These are phyloP conservation scores for Tanypteryx hageni DNA, from an alignment of 2,888 invertebrate genomes.

Conservation along the genomic window DNA sequence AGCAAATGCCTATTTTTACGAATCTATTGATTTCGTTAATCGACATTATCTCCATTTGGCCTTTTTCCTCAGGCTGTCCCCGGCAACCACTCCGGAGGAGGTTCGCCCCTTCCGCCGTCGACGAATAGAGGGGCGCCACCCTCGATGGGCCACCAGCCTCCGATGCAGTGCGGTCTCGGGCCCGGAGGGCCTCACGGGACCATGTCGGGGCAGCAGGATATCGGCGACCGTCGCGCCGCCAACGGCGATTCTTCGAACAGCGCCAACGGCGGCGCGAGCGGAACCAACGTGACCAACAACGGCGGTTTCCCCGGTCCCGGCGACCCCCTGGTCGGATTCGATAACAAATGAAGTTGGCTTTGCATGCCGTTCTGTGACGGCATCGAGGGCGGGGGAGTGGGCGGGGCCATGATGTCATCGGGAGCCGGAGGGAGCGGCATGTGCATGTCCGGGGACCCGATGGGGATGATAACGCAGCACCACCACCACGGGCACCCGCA, in stretches of 20 bases:
- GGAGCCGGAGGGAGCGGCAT: conserved; percentile 42
- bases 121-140: conserved; percentile 31
- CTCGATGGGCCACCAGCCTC: conserved; percentile 37
- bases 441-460: conserved; percentile 50
- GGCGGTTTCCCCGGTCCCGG: conserved; percentile 48
- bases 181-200: conserved; percentile 36
- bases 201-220: conserved; percentile 7
- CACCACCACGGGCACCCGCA: conserved; percentile 59
- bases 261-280: conserved; percentile 27
- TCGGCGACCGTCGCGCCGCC: conserved; percentile 55
- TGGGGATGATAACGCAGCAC: conserved; percentile 47
- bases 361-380: conserved; percentile 63
- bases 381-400: conserved; percentile 24
- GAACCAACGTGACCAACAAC: conserved; percentile 47
- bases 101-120: neutral
- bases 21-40: too few species aligned
- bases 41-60: too few species aligned
- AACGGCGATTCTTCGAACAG: conserved; percentile 36
- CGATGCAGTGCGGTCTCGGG: conserved; percentile 47
- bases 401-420: neutral
- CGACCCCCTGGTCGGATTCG: conserved; percentile 56
- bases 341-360: conserved; percentile 62
- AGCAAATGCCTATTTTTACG: too few species aligned
- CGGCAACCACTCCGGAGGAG: conserved; percentile 8
- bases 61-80: neutral